Evolutionary conservation across 2,888 invertebrate species (phyloP).

Genomic region (Drosophila pseudotalamancana): DNA sequence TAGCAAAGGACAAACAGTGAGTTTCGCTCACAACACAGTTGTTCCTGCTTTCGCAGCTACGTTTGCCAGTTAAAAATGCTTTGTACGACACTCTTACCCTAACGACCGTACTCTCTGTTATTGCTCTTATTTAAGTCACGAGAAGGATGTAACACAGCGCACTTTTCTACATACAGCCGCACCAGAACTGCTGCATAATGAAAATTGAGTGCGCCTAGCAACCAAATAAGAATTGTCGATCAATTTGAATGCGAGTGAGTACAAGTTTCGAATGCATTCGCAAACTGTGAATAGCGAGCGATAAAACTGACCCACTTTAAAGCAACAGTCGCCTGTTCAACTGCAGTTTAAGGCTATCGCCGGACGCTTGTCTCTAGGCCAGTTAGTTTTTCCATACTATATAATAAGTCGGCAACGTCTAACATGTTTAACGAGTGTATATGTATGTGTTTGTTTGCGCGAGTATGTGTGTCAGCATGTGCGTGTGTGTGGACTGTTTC

Average conservation of each 20-base stretch:
- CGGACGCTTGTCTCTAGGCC: conserved; percentile 53
- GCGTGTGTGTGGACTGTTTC: conserved; percentile 1
- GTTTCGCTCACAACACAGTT: too few relatives aligned
- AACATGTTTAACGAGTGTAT: conserved; percentile 19
- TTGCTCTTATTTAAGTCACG: too few relatives aligned
- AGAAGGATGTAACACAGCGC: not conserved
- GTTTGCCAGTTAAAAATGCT: not conserved
- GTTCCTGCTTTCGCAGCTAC: too few relatives aligned
- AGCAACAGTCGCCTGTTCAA: conserved; percentile 8
- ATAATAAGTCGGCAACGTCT: not conserved
- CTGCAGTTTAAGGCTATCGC: conserved; percentile 42
- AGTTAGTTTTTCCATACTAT: conserved; percentile 29
- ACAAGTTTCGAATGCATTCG: conserved; percentile 32
- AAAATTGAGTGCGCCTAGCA: conserved; percentile 66
- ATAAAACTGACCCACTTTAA: conserved; percentile 77
- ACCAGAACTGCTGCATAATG: conserved; percentile 35
- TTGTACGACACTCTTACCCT: not conserved
- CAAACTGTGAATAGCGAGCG: conserved; percentile 43
- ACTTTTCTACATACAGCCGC: conserved; percentile 7
- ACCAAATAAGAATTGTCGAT: conserved; percentile 30
- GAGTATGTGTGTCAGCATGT: not conserved
- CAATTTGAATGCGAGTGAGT: conserved; percentile 28
- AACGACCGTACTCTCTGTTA: not conserved
- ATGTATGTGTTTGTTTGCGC: not conserved
- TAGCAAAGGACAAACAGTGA: too few relatives aligned